Evolutionary conservation across 2,113 vertebrate species (phyloP).

Genomic region (Lampris incognitus): DNA sequence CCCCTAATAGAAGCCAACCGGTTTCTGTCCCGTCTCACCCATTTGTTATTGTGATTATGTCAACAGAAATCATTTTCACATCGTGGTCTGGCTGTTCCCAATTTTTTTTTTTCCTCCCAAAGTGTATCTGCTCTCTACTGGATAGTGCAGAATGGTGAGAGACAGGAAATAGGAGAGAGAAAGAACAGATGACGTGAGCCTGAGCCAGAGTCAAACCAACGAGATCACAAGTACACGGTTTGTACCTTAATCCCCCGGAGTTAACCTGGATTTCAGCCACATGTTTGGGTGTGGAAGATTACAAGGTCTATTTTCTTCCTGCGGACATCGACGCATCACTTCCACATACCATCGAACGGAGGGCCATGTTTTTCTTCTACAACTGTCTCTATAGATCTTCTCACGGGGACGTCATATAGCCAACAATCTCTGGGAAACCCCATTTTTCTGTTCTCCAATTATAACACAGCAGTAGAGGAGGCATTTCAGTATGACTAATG

Average conservation of each 20-base stretch:
- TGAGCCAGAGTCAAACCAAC: background rate
- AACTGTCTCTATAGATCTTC: too few relatives aligned
- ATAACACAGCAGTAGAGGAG: too few relatives aligned
- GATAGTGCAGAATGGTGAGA: constrained; percentile 10
- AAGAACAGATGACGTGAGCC: background rate
- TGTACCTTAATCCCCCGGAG: background rate
- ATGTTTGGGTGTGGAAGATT: too few relatives aligned
- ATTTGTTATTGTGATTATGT: constrained; percentile 12
- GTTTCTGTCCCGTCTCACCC: constrained; percentile 20
- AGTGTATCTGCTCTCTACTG: background rate
- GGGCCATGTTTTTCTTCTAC: too few relatives aligned
- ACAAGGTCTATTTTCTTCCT: too few relatives aligned
- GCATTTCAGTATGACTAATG: too few relatives aligned
- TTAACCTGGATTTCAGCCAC: too few relatives aligned
- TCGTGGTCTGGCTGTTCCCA: constrained; percentile 26
- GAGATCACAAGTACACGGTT: background rate
- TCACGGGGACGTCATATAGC: too few relatives aligned
- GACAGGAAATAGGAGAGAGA: constrained; percentile 2
- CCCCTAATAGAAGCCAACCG: constrained; percentile 24
- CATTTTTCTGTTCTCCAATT: background rate
- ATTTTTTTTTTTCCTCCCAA: background rate
- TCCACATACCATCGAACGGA: too few relatives aligned
- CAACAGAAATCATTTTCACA: constrained; percentile 15
- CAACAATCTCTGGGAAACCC: too few relatives aligned
- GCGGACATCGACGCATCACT: too few relatives aligned